Conservation (phyloP, 2,113 vertebrate genomes). For the Lepidothrix coronata region DNA sequence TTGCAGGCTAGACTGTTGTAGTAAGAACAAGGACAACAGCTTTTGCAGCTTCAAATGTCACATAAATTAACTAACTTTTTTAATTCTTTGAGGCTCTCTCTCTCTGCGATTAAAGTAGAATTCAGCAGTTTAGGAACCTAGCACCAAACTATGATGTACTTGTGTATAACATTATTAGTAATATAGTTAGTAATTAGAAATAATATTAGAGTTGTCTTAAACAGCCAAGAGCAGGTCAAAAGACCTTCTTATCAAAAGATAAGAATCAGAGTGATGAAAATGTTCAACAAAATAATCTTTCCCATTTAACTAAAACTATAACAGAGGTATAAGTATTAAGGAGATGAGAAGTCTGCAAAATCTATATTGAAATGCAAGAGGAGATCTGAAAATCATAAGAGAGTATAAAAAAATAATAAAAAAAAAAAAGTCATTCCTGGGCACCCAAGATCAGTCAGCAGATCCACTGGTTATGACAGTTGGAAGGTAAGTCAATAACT, state of each 20-base stretch:
- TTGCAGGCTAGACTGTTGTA: neutral
- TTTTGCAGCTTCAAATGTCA: neutral
- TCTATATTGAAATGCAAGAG: neutral
- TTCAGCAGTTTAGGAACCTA: neutral
- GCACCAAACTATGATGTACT: neutral
- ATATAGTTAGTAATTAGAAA: neutral
- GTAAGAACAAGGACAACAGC: neutral
- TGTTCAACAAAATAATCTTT: no score
- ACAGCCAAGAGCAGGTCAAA: no score
- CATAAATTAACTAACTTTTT: neutral
- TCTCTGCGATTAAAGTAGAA: neutral
- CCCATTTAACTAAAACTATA: no score
- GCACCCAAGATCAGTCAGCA: neutral
- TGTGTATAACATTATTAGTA: neutral
- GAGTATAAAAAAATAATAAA: neutral
- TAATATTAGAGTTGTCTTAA: neutral
- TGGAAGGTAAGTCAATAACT: neutral
- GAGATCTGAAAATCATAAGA: neutral
- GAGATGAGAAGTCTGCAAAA: neutral
- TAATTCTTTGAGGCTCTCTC: neutral
- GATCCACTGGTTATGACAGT: neutral
- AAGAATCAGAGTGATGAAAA: no score
- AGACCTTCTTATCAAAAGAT: no score
- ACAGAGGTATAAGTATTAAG: neutral
- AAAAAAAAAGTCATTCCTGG: neutral